phyloP scores from a whole-genome alignment of 2,113 vertebrate species.

The Steatornis caripensis region DNA sequence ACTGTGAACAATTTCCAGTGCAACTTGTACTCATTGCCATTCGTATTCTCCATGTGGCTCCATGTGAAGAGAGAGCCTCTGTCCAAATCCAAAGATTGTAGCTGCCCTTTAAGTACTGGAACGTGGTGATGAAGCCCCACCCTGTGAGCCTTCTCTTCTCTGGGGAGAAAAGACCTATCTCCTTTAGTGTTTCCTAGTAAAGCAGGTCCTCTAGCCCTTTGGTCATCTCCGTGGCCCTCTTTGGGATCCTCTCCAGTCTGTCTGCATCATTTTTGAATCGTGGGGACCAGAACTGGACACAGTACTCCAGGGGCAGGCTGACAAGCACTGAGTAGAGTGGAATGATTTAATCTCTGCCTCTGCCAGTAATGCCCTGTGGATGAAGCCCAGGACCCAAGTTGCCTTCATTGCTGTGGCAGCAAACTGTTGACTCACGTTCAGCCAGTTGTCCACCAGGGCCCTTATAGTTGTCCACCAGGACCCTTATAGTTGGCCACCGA shows the following conservation, averaged over 20 bases:
- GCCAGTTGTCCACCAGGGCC: not conserved
- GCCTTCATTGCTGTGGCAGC: not conserved
- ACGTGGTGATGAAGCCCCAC: not conserved
- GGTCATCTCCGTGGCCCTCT: not conserved
- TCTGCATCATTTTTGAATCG: too few relatives aligned
- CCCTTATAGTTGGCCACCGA: too few relatives aligned
- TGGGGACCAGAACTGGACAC: not conserved
- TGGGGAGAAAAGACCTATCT: not conserved
- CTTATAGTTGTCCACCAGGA: too few relatives aligned
- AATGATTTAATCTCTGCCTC: too few relatives aligned
- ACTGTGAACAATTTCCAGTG: not conserved
- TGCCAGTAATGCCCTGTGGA: too few relatives aligned
- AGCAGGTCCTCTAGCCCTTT: too few relatives aligned
- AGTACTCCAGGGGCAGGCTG: too few relatives aligned
- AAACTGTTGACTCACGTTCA: not conserved
- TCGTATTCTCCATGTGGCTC: not conserved
- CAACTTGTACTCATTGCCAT: not conserved
- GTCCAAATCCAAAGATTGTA: too few relatives aligned
- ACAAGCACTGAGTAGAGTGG: not conserved
- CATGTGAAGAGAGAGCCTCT: not conserved
- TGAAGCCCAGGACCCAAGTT: not conserved
- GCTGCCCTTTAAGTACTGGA: too few relatives aligned
- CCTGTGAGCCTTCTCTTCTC: not conserved
- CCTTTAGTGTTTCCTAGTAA: too few relatives aligned
- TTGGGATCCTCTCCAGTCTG: not conserved